Percentiles rank a stretch among this genome's conserved stretches.
These are phyloP conservation scores for Hippopotamyrus pictus DNA, from an alignment of 2,797 vertebrate species.

Conservation along the genomic window DNA sequence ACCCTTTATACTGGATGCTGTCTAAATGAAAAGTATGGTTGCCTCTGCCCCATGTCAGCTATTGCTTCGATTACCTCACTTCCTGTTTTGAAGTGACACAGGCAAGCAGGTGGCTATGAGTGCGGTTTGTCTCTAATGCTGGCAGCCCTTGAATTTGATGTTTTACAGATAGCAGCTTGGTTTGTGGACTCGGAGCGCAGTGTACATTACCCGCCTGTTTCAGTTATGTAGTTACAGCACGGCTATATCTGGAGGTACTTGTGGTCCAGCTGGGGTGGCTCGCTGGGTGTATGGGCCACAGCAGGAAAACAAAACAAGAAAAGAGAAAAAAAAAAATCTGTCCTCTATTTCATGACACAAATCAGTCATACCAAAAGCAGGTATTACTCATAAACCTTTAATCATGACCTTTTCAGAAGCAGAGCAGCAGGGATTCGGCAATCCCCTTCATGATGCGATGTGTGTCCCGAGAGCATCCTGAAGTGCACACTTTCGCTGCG, in stretches of 20 bases:
- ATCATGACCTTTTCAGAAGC: not conserved
- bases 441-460: not conserved
- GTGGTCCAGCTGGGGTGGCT: constrained; percentile 29
- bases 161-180: constrained; percentile 35
- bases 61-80: not conserved
- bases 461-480: not conserved
- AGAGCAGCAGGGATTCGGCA: not conserved
- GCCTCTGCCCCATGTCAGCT: not conserved
- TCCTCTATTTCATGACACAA: not conserved
- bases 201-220: not conserved
- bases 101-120: constrained; percentile 33
- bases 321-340: not conserved
- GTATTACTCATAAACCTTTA: not conserved
- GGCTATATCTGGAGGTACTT: constrained; percentile 28
- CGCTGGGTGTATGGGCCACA: not conserved
- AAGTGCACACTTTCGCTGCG: not conserved
- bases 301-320: not conserved
- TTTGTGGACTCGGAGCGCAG: not conserved
- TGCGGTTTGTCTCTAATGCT: constrained; percentile 40
- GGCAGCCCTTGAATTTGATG: constrained; percentile 37
- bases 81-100: constrained; percentile 5
- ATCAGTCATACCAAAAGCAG: not conserved
- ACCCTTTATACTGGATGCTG: not conserved
- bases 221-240: not conserved
- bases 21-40: not conserved